A percentile compares a stretch with the other conserved stretches of the same genome.
Conservation (phyloP, 2,797 vertebrate species). For the Spinus olivaceus region DNA sequence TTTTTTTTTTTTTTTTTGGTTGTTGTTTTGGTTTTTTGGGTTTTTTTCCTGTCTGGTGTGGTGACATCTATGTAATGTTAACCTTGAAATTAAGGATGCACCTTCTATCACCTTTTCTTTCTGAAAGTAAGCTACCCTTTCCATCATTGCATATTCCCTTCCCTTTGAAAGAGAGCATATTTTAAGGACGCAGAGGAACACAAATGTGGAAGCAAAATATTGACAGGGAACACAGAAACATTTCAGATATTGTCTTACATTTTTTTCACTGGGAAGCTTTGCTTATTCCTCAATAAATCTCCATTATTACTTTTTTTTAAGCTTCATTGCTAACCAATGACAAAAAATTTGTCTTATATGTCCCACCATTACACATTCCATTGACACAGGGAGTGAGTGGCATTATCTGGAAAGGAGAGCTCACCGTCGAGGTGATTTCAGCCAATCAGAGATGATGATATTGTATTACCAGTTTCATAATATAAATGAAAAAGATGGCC, state of each 20-base stretch:
- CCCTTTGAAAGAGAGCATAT: background rate
- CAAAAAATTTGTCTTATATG: constrained; percentile 59
- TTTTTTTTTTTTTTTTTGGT: background rate
- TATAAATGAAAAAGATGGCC: constrained; percentile 80
- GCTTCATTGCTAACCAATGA: constrained; percentile 55
- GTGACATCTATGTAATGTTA: background rate
- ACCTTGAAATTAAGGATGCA: background rate
- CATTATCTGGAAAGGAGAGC: constrained; percentile 63
- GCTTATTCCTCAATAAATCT: constrained; percentile 62
- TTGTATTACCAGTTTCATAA: constrained; percentile 77
- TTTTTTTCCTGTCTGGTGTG: background rate
- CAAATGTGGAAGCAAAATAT: constrained; percentile 1
- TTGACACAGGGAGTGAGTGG: constrained; percentile 54
- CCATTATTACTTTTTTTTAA: constrained; percentile 60
- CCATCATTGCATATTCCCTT: background rate
- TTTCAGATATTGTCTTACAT: background rate
- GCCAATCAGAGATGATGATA: constrained; percentile 75
- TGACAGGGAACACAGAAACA: background rate
- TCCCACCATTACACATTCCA: constrained; percentile 37
- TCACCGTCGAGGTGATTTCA: constrained; percentile 57
- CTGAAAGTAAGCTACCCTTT: background rate
- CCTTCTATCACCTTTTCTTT: background rate
- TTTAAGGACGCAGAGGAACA: constrained; percentile 10
- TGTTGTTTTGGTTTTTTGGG: background rate
- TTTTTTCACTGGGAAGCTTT: constrained; percentile 14